phyloP scores from a whole-genome alignment of 2,113 vertebrate genomes.

The Menura novaehollandiae region DNA sequence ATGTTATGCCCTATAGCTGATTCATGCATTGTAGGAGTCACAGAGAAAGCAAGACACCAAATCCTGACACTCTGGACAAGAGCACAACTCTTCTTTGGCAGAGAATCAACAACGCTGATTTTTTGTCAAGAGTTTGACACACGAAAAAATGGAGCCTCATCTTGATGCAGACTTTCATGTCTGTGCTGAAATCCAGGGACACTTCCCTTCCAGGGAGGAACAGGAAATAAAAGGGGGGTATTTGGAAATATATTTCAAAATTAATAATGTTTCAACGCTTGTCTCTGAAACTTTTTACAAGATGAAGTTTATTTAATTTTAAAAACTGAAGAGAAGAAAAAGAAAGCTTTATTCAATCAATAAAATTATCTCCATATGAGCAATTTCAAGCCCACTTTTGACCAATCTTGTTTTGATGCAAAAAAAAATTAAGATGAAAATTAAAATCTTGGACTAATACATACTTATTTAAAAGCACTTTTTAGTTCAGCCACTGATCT shows the following conservation, averaged over 20 bases:
- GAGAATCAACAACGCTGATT: rapidly evolving
- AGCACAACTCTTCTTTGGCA: neutral
- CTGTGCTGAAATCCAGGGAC: neutral
- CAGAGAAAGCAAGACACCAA: neutral
- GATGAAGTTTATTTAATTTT: neutral
- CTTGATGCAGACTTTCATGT: neutral
- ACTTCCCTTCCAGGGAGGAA: neutral
- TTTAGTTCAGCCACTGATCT: conserved; percentile 1
- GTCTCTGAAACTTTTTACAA: neutral
- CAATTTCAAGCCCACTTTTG: neutral
- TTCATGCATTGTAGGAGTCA: neutral
- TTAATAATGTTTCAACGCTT: neutral
- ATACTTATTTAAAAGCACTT: neutral
- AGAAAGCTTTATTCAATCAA: neutral
- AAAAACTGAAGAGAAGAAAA: neutral
- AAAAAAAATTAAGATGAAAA: neutral
- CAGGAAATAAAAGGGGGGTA: neutral
- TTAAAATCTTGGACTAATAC: neutral
- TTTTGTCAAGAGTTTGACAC: neutral
- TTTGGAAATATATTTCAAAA: neutral
- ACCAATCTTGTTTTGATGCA: neutral
- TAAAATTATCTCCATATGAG: neutral
- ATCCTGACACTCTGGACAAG: neutral
- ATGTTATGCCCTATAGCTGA: neutral
- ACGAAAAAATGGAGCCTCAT: neutral